Base-by-base conservation (phyloP, 2,888 invertebrate genomes). In the Auanema sp. region DNA sequence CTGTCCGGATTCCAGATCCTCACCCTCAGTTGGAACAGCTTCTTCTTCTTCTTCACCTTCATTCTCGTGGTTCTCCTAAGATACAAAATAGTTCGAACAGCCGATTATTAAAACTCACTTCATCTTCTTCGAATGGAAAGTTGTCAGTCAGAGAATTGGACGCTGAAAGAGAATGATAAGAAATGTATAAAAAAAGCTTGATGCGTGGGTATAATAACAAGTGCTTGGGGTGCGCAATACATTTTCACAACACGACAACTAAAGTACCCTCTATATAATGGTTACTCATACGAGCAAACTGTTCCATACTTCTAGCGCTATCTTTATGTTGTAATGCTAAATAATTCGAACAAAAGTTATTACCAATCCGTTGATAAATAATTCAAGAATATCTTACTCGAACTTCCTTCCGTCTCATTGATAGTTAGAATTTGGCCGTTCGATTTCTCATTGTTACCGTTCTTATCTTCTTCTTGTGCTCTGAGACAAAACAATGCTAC, bases 81-180 rank as follows among this genome's bases (percentile, higher is more conserved):
- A 25, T 2, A 43, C 51, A 18, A 16, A 56, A 40, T 1, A 23
- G 18, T 43, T 53, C n/a, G 40, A 16, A 12, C 12, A 42, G 14
- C 16, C 49, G 8, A 4, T 41, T 52, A 12, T 8, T 4, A 62
- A 58, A 40, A 8, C 2, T 23, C 40, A 12, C 58, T 58, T 24
- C 55, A 1, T 60, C 65, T 49, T 64, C 54, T 11, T 68, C 66
- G 50, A 64, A 68, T 1, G 65, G 60, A 56, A 66, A 67, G 33
- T 64, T 68, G 33, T 68, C 70, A 14, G 68, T 65, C 42, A 72
- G 64, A 0, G 72, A 68, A 16, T 58, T 60, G 0, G 70, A 60
- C 8, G 72, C 72, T 72, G 59, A 52, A 72, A 68, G 4, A 41
- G 49, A 41, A 23, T 25, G 24, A 21, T 49, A 12, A 14, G 18